Evolutionary conservation across 2,797 vertebrate genomes (phyloP).

Genomic region (Poeciliopsis paucimaculata): DNA sequence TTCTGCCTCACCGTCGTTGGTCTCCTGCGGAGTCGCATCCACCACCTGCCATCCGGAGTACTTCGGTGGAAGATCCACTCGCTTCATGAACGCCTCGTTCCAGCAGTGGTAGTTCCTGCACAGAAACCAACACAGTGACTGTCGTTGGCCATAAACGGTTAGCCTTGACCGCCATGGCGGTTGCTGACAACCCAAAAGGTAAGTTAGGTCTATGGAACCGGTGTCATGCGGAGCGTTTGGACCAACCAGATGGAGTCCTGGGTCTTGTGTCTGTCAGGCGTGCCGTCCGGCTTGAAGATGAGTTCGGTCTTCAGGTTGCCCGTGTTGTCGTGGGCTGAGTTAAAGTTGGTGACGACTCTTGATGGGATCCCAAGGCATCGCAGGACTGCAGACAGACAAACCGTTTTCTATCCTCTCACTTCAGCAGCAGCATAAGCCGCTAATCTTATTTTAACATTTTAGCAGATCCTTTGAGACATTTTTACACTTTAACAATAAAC

Average conservation of each 20-base stretch:
- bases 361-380: constrained; percentile 89
- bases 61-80: constrained; percentile 82
- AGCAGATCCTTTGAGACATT: background rate
- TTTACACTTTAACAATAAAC: background rate
- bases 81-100: constrained; percentile 88
- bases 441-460: background rate
- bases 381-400: constrained; percentile 78
- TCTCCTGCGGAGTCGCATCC: constrained; percentile 93
- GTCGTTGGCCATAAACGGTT: background rate
- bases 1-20: constrained; percentile 86
- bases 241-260: constrained; percentile 91
- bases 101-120: constrained; percentile 96
- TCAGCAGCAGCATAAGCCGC: background rate
- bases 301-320: constrained; percentile 87
- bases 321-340: constrained; percentile 91
- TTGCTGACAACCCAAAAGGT: background rate
- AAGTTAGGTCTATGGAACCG: background rate
- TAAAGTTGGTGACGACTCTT: constrained; percentile 88
- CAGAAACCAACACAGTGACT: background rate
- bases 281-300: constrained; percentile 78
- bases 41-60: constrained; percentile 92
- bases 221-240: background rate
- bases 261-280: constrained; percentile 75
- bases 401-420: background rate
- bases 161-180: background rate